Conservation (phyloP, 23 tunicate species). For the Halocynthia aurantium region DNA sequence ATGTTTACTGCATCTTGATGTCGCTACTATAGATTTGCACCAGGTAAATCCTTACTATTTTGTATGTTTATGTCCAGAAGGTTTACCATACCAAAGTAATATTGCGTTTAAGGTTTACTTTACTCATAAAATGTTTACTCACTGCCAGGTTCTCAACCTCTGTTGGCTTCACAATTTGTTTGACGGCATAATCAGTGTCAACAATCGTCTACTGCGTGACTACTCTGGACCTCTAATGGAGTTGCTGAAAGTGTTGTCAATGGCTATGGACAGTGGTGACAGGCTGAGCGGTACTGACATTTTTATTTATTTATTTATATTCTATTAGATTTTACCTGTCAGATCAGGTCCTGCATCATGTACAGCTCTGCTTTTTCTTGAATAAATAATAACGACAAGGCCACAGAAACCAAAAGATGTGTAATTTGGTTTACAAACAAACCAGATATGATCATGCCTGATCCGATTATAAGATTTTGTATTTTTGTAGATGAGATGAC, state of each 20-base stretch:
- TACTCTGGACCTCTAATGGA: slow-evolving; percentile 71
- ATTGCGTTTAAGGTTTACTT: too few species aligned
- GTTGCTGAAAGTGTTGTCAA: slow-evolving; percentile 34
- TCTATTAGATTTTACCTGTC: too few species aligned
- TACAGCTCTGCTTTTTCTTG: neutral
- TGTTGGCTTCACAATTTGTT: slow-evolving; percentile 89
- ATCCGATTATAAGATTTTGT: neutral
- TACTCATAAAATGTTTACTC: too few species aligned
- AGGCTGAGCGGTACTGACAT: slow-evolving; percentile 49
- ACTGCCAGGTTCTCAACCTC: slow-evolving; percentile 58
- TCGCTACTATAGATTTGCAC: slow-evolving; percentile 60
- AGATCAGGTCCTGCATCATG: neutral
- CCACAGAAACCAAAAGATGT: too few species aligned
- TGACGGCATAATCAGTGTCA: slow-evolving; percentile 86
- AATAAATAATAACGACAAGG: too few species aligned
- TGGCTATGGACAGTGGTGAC: slow-evolving; percentile 38
- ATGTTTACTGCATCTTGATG: slow-evolving; percentile 73
- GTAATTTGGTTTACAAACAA: too few species aligned
- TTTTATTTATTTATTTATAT: too few species aligned
- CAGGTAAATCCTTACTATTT: slow-evolving; percentile 33
- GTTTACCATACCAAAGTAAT: too few species aligned
- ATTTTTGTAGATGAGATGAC: slow-evolving; percentile 76
- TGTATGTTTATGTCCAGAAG: neutral
- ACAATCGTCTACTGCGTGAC: slow-evolving; percentile 82
- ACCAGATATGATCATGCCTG: too few species aligned